A percentile compares a stretch with the other conserved stretches of the same genome.
Conservation (phyloP, 1,140 invertebrate genomes). For the Polyergus mexicanus region DNA sequence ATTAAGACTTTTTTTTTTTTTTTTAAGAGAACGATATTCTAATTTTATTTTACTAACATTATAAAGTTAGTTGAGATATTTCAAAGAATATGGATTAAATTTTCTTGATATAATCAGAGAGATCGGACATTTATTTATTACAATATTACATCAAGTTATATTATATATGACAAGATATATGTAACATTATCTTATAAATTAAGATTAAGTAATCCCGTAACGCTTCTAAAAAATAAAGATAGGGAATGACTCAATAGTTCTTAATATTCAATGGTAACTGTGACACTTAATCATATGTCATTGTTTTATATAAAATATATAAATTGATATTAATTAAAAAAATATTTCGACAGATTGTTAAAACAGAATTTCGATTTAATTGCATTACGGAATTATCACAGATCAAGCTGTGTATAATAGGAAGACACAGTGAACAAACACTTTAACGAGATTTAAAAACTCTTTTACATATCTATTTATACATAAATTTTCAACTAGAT, state of each 20-base stretch:
- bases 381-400: slow-evolving; percentile 80
- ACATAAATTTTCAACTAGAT: slow-evolving; percentile 70
- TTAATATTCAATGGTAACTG: no score
- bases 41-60: no score
- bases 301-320: not conserved
- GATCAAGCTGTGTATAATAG: slow-evolving; percentile 79
- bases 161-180: slow-evolving; percentile 20
- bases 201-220: slow-evolving; percentile 24
- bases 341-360: not conserved
- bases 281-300: no score
- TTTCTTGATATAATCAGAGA: not conserved
- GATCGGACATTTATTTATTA: slow-evolving; percentile 39
- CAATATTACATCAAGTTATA: slow-evolving; percentile 47
- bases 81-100: not conserved
- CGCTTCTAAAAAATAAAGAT: slow-evolving; percentile 39
- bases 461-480: slow-evolving; percentile 68
- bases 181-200: slow-evolving; percentile 6
- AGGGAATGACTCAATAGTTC: slow-evolving; percentile 32
- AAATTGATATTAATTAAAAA: not conserved
- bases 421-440: slow-evolving; percentile 82
- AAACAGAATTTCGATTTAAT: slow-evolving; percentile 14
- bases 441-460: slow-evolving; percentile 57
- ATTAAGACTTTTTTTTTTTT: no score
- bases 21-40: no score
- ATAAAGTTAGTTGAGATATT: not conserved